These are phyloP conservation scores for Scaptomyza montana DNA, from an alignment of 1,140 invertebrate genomes.

Conservation along the genomic window DNA sequence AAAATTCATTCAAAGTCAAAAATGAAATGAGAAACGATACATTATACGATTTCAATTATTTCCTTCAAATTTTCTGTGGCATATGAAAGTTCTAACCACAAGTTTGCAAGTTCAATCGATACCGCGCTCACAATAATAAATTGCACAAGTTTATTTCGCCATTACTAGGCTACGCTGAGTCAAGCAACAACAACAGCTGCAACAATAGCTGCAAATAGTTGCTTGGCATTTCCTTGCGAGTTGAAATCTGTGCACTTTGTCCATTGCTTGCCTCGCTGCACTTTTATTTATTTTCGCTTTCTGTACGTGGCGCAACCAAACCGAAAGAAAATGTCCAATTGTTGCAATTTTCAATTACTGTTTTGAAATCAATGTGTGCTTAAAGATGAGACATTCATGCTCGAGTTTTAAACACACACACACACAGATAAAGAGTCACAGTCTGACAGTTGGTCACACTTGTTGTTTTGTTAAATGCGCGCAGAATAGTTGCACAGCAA, in stretches of 20 bases:
- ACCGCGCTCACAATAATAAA: constrained; percentile 29
- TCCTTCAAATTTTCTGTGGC: neutral
- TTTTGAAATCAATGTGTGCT: constrained; percentile 67
- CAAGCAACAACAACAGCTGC: constrained; percentile 1
- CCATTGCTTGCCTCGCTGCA: constrained; percentile 17
- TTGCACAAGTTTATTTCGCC: constrained; percentile 48
- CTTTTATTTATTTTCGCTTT: constrained; percentile 26
- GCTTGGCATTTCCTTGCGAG: constrained; percentile 32
- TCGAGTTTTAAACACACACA: no score
- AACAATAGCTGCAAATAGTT: constrained; percentile 7
- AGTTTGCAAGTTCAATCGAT: constrained; percentile 21
- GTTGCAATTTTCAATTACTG: constrained; percentile 34
- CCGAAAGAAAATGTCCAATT: constrained; percentile 17
- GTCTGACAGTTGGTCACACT: neutral
- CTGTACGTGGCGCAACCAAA: neutral
- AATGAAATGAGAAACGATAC: neutral
- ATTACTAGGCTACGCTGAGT: neutral
- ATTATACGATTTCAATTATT: constrained; percentile 2
- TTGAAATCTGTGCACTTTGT: neutral
- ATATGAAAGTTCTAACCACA: constrained; percentile 13
- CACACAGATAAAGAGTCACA: no score
- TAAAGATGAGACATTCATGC: constrained; percentile 58
- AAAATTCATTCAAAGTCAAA: neutral
- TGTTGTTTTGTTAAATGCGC: constrained; percentile 39
- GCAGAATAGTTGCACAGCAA: constrained; percentile 51